Evolutionary conservation across 2,888 invertebrate species (phyloP), one percentile per base, ranked within the genome.

Genomic region (Cordylochernes scorpioides): DNA sequence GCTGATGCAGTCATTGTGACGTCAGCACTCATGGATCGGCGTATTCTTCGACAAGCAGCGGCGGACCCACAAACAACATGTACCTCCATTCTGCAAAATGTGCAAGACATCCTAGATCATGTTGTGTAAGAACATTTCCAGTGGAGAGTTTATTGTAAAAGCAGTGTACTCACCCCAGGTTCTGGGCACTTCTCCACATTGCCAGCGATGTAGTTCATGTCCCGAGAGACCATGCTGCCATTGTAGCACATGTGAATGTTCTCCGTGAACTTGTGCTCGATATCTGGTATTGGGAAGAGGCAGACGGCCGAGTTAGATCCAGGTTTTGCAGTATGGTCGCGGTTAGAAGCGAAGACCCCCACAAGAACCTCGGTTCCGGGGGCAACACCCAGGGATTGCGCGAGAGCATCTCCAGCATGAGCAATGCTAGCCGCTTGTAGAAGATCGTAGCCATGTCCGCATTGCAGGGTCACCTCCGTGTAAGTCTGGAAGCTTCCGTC

Each of bases 161-260:
- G n/a, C n/a, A 22, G 2, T 19, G 14, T 30, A 36, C 36, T 32
- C 34, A 64, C 64, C 43, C 80, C 78, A 29, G 71, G 73, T 49
- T 65, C 65, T 13, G 80, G 82, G 57, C 84, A 84, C 57, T 84
- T 78, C 45, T 75, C 68, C 45, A 84, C 75, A 45, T 73, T 72
- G 7, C 78, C 78, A 39, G 78, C 86, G 50, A 78, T 72, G 53
- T 78, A 80, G 13, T 71, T 80, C 68, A 77, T 71, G 49, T 74
- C 82, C 27, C 88, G 68, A 49, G 82, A 75, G 49, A 75, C 78
- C 42, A 77, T 75, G 44, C 74, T 75, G 17, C 88, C 88, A 54
- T 84, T 78, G 52, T 88, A 88, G 57, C 94, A 94, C 68, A 80
- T 74, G 52, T 86, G 84, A 45, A 91, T 84, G 58, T 91, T 94